phyloP scores from a whole-genome alignment of 2,797 vertebrate genomes.

The Esox masquinongy region DNA sequence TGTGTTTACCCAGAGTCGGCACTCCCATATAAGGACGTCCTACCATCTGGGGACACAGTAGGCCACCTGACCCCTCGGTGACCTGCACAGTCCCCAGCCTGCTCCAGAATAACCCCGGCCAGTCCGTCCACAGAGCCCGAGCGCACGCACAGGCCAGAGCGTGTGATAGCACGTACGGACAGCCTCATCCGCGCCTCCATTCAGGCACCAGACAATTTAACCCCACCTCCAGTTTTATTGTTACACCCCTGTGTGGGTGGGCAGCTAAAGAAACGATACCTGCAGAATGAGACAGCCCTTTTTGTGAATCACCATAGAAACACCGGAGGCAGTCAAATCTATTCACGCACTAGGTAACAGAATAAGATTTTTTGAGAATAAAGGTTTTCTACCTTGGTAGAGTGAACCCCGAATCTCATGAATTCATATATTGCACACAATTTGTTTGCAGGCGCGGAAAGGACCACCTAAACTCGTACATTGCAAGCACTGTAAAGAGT shows the following conservation, averaged over 20 bases:
- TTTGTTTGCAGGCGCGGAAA: too few relatives aligned
- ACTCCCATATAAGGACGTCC: neutral
- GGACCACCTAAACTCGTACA: too few relatives aligned
- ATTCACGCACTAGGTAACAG: neutral
- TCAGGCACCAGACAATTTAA: neutral
- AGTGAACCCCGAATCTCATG: neutral
- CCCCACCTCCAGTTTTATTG: neutral
- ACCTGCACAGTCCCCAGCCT: neutral
- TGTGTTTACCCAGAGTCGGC: slow-evolving; percentile 9
- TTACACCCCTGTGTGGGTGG: neutral
- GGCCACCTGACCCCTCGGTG: neutral
- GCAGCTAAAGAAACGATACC: neutral
- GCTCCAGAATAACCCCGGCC: too few relatives aligned
- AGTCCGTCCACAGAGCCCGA: neutral
- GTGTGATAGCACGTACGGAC: neutral
- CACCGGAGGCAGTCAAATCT: neutral
- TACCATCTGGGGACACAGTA: slow-evolving; percentile 12
- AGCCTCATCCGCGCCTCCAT: neutral
- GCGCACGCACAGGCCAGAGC: neutral
- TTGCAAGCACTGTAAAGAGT: too few relatives aligned
- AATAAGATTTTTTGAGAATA: neutral
- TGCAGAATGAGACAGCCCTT: neutral
- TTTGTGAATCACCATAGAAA: slow-evolving; percentile 4
- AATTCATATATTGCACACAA: too few relatives aligned
- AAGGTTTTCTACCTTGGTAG: neutral